A percentile compares a stretch with the other conserved stretches of the same genome.
These are phyloP conservation scores for Macquaria ambigua DNA, from an alignment of 2,113 vertebrate genomes.

Conservation along the genomic window DNA sequence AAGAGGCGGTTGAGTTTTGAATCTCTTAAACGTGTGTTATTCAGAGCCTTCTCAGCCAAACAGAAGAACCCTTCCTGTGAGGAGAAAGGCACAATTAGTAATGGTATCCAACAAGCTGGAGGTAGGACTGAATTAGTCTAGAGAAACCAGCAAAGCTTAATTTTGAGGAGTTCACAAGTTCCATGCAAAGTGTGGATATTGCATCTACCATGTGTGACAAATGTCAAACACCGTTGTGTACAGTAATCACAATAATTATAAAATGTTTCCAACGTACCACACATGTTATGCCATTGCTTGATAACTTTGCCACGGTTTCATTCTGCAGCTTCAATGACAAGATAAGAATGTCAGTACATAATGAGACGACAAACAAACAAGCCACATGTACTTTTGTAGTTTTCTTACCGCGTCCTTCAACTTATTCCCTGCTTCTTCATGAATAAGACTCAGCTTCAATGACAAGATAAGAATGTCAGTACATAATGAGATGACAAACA, in stretches of 20 bases:
- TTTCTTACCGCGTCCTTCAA: conserved; percentile 24
- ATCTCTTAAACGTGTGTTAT: fast-evolving
- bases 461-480: conserved; percentile 28
- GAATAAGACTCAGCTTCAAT: too few species aligned
- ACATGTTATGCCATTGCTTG: fast-evolving
- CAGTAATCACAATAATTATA: background rate
- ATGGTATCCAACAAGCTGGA: background rate
- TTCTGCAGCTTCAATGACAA: fast-evolving
- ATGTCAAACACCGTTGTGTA: background rate
- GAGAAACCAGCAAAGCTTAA: background rate
- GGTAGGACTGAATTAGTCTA: background rate
- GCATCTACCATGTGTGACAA: background rate
- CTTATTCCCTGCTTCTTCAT: fast-evolving
- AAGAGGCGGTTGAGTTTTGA: fast-evolving
- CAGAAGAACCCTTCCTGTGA: conserved; percentile 8
- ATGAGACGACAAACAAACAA: background rate
- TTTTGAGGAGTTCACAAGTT: background rate
- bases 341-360: conserved; percentile 15
- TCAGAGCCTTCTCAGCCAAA: conserved; percentile 26
- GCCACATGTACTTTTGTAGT: background rate
- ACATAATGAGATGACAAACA: background rate
- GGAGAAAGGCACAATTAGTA: conserved; percentile 20
- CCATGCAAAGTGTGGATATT: background rate
- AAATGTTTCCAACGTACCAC: conserved; percentile 43
- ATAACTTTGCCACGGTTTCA: fast-evolving